These are phyloP conservation scores for Archilochus colubris DNA, from an alignment of 2,113 vertebrate species.

Conservation along the genomic window DNA sequence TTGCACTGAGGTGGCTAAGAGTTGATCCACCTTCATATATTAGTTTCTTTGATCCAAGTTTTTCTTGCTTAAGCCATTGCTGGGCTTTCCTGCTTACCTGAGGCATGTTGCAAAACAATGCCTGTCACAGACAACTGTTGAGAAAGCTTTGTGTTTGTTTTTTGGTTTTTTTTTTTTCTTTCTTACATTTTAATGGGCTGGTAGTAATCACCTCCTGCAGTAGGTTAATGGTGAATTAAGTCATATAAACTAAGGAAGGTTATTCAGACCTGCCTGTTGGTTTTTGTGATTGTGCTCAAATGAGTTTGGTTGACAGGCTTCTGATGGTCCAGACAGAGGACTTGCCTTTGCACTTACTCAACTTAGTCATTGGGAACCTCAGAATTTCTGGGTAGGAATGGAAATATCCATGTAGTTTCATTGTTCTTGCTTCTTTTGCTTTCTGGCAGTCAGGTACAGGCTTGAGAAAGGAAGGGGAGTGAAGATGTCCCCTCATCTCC, in stretches of 20 bases:
- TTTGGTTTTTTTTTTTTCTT: background rate
- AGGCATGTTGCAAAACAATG: background rate
- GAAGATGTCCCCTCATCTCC: background rate
- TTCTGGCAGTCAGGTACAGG: background rate
- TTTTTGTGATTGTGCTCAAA: background rate
- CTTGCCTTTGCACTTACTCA: background rate
- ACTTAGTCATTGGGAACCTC: background rate
- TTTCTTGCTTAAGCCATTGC: background rate
- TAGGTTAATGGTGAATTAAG: background rate
- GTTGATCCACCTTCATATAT: background rate
- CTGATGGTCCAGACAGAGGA: background rate
- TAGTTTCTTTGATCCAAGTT: background rate
- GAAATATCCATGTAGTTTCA: background rate
- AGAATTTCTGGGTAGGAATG: background rate
- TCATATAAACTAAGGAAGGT: background rate
- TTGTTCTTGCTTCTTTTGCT: background rate
- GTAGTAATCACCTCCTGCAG: background rate
- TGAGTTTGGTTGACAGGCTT: background rate
- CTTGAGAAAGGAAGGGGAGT: background rate
- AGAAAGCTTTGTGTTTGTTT: background rate
- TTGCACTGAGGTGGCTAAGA: background rate
- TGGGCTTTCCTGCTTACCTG: background rate
- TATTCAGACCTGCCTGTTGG: background rate
- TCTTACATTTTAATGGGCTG: background rate
- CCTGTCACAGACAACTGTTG: background rate